Evolutionary conservation across 2,797 vertebrate genomes (phyloP), one percentile per base, ranked within the genome.

Genomic region (Scolopax rusticola): DNA sequence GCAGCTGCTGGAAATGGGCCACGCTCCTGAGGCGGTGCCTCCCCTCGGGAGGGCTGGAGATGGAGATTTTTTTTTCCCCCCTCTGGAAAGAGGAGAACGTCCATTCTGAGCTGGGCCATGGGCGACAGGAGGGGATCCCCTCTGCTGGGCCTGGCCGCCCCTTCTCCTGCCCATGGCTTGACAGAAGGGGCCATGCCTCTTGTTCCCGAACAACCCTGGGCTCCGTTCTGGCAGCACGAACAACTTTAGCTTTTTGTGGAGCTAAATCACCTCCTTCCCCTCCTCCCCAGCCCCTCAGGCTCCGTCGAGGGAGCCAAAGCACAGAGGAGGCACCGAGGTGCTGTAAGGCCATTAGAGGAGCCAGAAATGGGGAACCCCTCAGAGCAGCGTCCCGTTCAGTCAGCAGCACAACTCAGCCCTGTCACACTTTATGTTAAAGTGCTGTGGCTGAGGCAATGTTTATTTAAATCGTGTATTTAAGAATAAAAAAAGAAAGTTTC

Each of bases 191-290:
- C 63, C 8, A 21, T 36, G n/a, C 36, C 4, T 21, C 40, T 11
- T 50, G 53, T 3, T 53, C 24, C 27, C 3, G 0, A 28, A 6
- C 9, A 33, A 1, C 18, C 12, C 27, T 1, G 16, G 2, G 20
- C 41, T 91, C 63, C 3, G 0, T 51, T 56, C 63, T 43, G 74
- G 33, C 54, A 56, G 38, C 51, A 2, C 6, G 71, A 41, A 17
- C 68, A 43, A 8, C 43, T 82, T 27, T 0, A 40, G 48, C 16
- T 33, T 41, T 53, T 16, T 32, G 23, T 27, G 9, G 7, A 5
- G 51, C 60, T 71, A 53, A 88, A 77, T 60, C 9, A 1, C 30
- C 32, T 50, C 27, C 19, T 79, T 85, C 43, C 10, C 13, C n/a
- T 63, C 33, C 20, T 89, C 13, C 11, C 48, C 61, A 24, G 2